Percentiles rank a stretch among this genome's conserved stretches.
Evolutionary conservation across 2,888 invertebrate species (phyloP).

Genomic region (Alloscopus bannaensis): DNA sequence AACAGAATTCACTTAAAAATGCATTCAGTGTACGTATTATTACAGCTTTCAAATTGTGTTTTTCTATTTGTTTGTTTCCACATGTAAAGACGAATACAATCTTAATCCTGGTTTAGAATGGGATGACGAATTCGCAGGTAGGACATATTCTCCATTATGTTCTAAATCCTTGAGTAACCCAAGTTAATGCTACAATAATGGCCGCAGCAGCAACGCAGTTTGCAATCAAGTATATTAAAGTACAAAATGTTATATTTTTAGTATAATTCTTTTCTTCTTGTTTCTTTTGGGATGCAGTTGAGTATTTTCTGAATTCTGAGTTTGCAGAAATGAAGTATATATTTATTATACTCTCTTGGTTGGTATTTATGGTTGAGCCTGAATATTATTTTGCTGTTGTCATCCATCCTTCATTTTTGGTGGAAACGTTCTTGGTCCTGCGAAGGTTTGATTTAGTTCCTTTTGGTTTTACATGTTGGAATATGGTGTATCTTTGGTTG

Average conservation of each 20-base stretch:
- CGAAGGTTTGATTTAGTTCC: too few species aligned
- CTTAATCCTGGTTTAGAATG: constrained; percentile 99
- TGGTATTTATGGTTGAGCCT: too few species aligned
- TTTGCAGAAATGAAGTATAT: too few species aligned
- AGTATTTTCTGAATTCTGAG: too few species aligned
- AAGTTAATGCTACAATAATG: constrained; percentile 33
- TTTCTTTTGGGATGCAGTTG: constrained; percentile 7
- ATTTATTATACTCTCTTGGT: too few species aligned
- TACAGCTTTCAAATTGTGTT: constrained; percentile 57
- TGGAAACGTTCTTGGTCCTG: too few species aligned
- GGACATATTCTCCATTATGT: constrained; percentile 78
- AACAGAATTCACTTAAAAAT: too few species aligned
- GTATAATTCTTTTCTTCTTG: constrained; percentile 8
- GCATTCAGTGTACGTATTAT: constrained; percentile 36
- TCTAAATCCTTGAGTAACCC: constrained; percentile 38
- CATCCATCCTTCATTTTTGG: too few species aligned
- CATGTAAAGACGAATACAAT: constrained; percentile 98
- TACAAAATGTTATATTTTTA: constrained; percentile 6
- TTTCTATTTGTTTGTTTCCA: constrained; percentile 76
- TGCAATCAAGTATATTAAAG: constrained; percentile 30
- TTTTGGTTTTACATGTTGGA: too few species aligned
- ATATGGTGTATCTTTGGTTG: too few species aligned
- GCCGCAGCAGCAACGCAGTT: constrained; percentile 56
- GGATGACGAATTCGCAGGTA: constrained; percentile 99
- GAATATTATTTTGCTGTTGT: too few species aligned